These are phyloP conservation scores for Sylvia borin DNA, from an alignment of 2,797 vertebrate genomes.

Conservation along the genomic window DNA sequence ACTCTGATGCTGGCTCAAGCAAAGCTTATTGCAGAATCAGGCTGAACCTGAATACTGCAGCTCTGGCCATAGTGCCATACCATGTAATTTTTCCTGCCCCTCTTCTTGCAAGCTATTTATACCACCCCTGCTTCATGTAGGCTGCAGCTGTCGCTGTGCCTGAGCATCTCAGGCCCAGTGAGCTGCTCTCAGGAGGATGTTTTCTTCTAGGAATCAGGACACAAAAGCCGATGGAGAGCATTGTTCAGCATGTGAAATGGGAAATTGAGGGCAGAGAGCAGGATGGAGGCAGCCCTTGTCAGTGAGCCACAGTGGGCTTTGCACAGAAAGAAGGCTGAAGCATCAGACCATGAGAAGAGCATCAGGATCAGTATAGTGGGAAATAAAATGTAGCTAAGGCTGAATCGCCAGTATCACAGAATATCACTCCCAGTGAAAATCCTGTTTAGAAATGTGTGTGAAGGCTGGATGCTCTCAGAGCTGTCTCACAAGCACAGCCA, in stretches of 20 bases:
- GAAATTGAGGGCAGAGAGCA: neutral
- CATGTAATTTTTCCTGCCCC: neutral
- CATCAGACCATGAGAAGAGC: neutral
- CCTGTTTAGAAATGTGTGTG: neutral
- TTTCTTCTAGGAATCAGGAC: slow-evolving; percentile 53
- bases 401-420: neutral
- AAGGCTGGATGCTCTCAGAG: neutral
- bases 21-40: neutral
- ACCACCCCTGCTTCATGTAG: neutral
- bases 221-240: neutral
- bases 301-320: neutral
- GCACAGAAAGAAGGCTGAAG: neutral
- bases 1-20: neutral
- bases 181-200: slow-evolving; percentile 5
- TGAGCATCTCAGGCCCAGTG: neutral
- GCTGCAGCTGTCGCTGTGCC: slow-evolving; percentile 36
- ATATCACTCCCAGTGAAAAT: neutral
- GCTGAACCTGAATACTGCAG: neutral
- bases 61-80: neutral
- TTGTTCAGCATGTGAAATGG: neutral
- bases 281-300: neutral
- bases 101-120: slow-evolving; percentile 39
- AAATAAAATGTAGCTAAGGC: neutral
- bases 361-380: neutral
- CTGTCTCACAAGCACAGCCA: neutral